These are phyloP conservation scores for Creontiades dilutus DNA, from an alignment of 2,888 invertebrate species.

Conservation along the genomic window DNA sequence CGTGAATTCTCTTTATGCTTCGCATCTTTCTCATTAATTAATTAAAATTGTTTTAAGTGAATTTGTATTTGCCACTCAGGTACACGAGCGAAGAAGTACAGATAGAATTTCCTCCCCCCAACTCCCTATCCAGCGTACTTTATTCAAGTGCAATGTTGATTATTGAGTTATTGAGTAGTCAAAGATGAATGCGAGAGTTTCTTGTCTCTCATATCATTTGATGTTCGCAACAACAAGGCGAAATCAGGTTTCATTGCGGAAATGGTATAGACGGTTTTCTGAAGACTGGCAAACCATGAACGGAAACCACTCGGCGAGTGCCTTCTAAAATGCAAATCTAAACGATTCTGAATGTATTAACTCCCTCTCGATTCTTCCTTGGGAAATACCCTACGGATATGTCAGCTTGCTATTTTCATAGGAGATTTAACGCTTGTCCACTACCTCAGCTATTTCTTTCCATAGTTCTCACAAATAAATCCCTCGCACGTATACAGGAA, in stretches of 20 bases:
- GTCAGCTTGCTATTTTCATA: background rate
- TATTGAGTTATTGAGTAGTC: too few species aligned
- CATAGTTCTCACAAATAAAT: background rate
- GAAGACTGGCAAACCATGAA: background rate
- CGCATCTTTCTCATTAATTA: too few species aligned
- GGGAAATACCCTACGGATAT: background rate
- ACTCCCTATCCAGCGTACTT: too few species aligned
- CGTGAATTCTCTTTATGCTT: too few species aligned
- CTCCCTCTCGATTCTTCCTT: slow-evolving; percentile 1
- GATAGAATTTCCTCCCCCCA: too few species aligned
- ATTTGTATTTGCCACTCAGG: too few species aligned
- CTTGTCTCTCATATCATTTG: too few species aligned
- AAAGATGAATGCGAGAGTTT: too few species aligned
- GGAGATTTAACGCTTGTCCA: background rate
- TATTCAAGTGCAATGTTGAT: too few species aligned
- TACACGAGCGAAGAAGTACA: too few species aligned
- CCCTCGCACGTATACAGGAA: too few species aligned
- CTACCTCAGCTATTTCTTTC: background rate
- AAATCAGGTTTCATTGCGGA: background rate
- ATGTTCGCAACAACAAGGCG: background rate
- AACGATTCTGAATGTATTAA: background rate
- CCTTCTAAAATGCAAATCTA: background rate
- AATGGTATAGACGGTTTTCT: background rate
- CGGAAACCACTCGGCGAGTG: background rate
- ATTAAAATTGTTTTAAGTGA: too few species aligned